A percentile compares a stretch with the other conserved stretches of the same genome.
phyloP scores from a whole-genome alignment of 2,888 invertebrate genomes.

The Cepaea hortensis region DNA sequence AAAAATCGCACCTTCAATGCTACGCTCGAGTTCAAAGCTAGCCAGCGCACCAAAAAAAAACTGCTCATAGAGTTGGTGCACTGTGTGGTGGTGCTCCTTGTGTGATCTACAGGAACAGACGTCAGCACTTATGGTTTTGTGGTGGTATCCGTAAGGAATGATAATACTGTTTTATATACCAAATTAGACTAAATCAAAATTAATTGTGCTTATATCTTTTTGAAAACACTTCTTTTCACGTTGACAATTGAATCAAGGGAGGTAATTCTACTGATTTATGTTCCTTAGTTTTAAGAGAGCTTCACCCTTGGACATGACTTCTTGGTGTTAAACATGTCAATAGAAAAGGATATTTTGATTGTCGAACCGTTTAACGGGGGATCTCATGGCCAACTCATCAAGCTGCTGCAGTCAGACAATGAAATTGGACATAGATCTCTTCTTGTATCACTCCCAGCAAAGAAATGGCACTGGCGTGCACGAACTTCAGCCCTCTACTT shows the following conservation, averaged over 20 bases:
- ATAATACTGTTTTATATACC: too few species aligned
- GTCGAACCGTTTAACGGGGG: slow-evolving; percentile 86
- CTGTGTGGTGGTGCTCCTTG: too few species aligned
- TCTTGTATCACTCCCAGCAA: slow-evolving; percentile 81
- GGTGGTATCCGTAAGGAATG: too few species aligned
- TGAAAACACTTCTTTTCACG: background rate
- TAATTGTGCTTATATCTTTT: background rate
- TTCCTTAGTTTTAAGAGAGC: background rate
- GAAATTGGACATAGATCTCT: slow-evolving; percentile 55
- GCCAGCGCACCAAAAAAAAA: too few species aligned
- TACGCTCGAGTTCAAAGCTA: too few species aligned
- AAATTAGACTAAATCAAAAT: background rate
- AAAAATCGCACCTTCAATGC: too few species aligned
- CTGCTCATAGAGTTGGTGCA: too few species aligned
- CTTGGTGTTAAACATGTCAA: background rate
- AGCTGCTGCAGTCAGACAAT: slow-evolving; percentile 74
- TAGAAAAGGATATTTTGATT: slow-evolving; percentile 75
- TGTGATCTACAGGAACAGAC: too few species aligned
- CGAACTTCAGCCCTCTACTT: slow-evolving; percentile 83
- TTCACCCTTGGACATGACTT: background rate
- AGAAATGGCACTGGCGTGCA: slow-evolving; percentile 88
- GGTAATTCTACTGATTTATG: background rate
- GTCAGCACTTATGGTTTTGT: too few species aligned
- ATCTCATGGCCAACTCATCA: slow-evolving; percentile 84
- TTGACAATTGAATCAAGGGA: background rate